Evolutionary conservation across 1,140 invertebrate genomes (phyloP).

Genomic region (Drosophila funebris): DNA sequence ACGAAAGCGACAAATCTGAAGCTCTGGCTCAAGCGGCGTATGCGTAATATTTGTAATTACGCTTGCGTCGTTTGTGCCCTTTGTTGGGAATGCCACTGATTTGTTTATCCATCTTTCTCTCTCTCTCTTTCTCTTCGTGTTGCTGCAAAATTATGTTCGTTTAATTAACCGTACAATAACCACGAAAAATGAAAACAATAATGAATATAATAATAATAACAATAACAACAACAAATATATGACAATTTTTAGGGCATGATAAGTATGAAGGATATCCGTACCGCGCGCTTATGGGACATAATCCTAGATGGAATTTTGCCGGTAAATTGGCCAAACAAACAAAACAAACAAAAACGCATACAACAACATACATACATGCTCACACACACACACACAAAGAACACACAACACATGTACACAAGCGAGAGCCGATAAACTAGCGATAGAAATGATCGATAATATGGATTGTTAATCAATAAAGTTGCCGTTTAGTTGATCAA

Average conservation of each 20-base stretch:
- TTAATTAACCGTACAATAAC: constrained; percentile 45
- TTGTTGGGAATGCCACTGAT: background rate
- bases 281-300: constrained; percentile 82
- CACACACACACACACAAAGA: constrained; percentile 1
- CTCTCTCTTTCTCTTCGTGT: constrained; percentile 7
- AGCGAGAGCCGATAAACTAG: background rate
- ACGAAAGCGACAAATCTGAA: background rate
- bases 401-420: background rate
- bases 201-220: constrained; percentile 37
- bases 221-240: constrained; percentile 60
- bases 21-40: constrained; percentile 18
- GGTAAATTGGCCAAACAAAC: constrained; percentile 80
- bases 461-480: background rate
- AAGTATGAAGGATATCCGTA: constrained; percentile 83
- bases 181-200: constrained; percentile 48
- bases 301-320: constrained; percentile 84
- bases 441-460: background rate
- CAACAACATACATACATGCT: constrained; percentile 2
- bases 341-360: constrained; percentile 29
- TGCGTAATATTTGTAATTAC: constrained; percentile 17
- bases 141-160: constrained; percentile 24
- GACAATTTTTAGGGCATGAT: constrained; percentile 80
- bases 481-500: no score
- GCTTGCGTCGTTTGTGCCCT: constrained; percentile 19
- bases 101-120: constrained; percentile 2